Percentiles rank a stretch among this genome's conserved stretches.
Conservation (phyloP, 2,113 vertebrate genomes). For the Cavia porcellus region DNA sequence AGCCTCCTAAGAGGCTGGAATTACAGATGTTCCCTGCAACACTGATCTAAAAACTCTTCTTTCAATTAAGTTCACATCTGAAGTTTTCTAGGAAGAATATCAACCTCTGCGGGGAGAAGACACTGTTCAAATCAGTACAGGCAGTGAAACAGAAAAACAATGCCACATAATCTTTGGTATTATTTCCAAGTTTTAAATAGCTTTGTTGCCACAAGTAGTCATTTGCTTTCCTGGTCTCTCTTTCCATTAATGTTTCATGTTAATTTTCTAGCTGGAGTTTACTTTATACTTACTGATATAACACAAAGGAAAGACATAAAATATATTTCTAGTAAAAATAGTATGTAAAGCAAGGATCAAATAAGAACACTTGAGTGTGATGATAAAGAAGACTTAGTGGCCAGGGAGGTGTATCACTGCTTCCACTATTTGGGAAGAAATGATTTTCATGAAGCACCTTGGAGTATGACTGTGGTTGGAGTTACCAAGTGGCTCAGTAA, state of each 20-base stretch:
- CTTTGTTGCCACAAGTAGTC: background rate
- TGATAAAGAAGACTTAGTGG: background rate
- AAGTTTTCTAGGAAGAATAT: background rate
- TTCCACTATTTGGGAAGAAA: background rate
- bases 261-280: background rate
- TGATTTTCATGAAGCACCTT: background rate
- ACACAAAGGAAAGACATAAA: background rate
- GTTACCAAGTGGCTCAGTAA: background rate
- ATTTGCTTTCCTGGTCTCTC: background rate
- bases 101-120: background rate
- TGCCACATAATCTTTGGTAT: background rate
- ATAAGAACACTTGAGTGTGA: background rate
- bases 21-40: background rate
- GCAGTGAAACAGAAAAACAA: background rate
- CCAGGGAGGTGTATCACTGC: background rate
- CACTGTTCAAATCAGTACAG: background rate
- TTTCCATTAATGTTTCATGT: background rate
- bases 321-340: background rate
- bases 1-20: background rate
- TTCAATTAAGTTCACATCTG: background rate
- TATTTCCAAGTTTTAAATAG: constrained; percentile 35
- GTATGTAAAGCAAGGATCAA: background rate
- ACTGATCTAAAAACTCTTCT: background rate
- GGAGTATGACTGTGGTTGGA: background rate
- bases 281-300: background rate